Evolutionary conservation across 2,888 invertebrate genomes (phyloP), one percentile per base, ranked within the genome.

Genomic region (Xestoiulus laeticollis): DNA sequence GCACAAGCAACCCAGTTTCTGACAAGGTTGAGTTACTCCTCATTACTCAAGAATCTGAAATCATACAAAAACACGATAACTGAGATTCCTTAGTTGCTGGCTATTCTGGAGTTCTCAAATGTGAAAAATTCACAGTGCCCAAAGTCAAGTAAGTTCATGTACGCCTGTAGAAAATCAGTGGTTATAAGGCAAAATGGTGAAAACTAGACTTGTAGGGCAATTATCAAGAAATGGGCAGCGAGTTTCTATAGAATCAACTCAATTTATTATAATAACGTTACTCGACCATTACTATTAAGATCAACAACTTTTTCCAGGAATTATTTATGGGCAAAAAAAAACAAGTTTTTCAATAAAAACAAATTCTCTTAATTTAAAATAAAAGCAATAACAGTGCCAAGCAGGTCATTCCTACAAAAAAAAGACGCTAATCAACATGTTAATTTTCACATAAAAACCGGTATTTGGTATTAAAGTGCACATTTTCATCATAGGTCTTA

Each of bases 1-100:
- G 59, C 59, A n/a, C 59, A n/a, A 59, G n/a, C 59, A 59, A 59
- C 59, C 59, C 59, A 59, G n/a, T 59, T 59, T n/a, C 59, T 12
- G 3, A n/a, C 59, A 59, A n/a, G 59, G n/a, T 59, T 59, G 59
- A 59, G 14, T 48, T 14, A 16, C 59, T 59, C n/a, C 1, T n/a
- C 59, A 59, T n/a, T 59, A 59, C 59, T 59, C 12, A 59, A n/a
- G 59, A 59, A 59, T 19, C n/a, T 4, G 22, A 59, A 19, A 8
- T 43, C 43, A 43, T 8, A 59, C 59, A 22, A n/a, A 19, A n/a
- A 59, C 8, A 16, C 5, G 16, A 16, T 48, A 48, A 48, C 8
- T 48, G 48, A 16, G 16, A 48, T 48, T 48, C 14, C 16, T 48
- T 48, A 2, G 5, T n/a, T n/a, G n/a, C n/a, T n/a, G n/a, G n/a